phyloP scores from a whole-genome alignment of 2,888 invertebrate genomes.

The Synanthedon formicaeformis region DNA sequence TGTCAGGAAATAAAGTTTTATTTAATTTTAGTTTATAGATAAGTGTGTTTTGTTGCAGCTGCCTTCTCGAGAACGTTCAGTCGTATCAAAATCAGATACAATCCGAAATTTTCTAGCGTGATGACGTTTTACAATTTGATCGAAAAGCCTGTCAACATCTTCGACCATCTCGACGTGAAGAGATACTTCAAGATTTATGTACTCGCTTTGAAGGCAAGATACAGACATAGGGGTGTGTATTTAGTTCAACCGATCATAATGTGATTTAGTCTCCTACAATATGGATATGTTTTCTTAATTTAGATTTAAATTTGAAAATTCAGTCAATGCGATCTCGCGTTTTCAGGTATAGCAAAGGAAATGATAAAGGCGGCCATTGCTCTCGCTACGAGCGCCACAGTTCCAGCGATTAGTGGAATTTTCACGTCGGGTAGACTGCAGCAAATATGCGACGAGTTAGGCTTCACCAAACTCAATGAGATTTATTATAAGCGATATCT shows the following conservation, averaged over 20 bases:
- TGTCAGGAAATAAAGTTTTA: too few relatives aligned
- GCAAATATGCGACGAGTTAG: slow-evolving; percentile 36
- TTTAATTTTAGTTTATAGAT: too few relatives aligned
- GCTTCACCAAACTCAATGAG: slow-evolving; percentile 44
- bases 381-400: slow-evolving; percentile 38
- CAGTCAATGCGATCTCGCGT: too few relatives aligned
- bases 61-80: slow-evolving; percentile 60
- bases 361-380: slow-evolving; percentile 45
- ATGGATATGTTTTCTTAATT: too few relatives aligned
- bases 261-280: too few relatives aligned
- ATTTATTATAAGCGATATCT: slow-evolving; percentile 49
- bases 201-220: slow-evolving; percentile 46
- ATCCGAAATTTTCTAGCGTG: slow-evolving; percentile 38
- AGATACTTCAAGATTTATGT: slow-evolving; percentile 56
- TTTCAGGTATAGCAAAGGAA: slow-evolving; percentile 47
- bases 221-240: slow-evolving; percentile 50
- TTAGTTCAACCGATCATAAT: too few relatives aligned
- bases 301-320: neutral
- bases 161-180: slow-evolving; percentile 28
- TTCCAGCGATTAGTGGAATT: slow-evolving; percentile 45
- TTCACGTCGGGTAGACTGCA: slow-evolving; percentile 43
- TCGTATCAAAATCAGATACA: slow-evolving; percentile 50
- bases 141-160: slow-evolving; percentile 46
- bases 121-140: slow-evolving; percentile 51
- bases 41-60: slow-evolving; percentile 22